A percentile compares a stretch with the other conserved stretches of the same genome.
Evolutionary conservation across 2,888 invertebrate genomes (phyloP).

Genomic region (Deilephila porcellus): DNA sequence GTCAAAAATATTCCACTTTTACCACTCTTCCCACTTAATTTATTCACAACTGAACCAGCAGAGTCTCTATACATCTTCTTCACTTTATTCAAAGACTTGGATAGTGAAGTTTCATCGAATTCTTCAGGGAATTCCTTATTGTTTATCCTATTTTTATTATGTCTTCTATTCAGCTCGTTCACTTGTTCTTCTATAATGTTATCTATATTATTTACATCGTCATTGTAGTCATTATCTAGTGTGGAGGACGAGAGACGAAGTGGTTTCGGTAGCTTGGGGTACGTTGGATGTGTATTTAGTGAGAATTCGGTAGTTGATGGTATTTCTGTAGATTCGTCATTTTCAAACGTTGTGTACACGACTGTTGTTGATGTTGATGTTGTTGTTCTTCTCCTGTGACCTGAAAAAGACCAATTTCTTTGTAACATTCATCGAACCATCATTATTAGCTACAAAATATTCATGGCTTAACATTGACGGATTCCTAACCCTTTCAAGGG

Average conservation of each 20-base stretch:
- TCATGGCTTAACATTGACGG: no score
- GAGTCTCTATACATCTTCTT: constrained; percentile 83
- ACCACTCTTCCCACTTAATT: constrained; percentile 69
- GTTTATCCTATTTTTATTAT: constrained; percentile 61
- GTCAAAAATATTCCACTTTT: constrained; percentile 83
- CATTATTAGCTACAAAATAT: neutral
- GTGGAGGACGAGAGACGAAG: constrained; percentile 63
- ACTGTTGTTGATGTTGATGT: constrained; percentile 70
- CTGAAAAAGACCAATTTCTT: constrained; percentile 50
- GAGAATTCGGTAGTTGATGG: constrained; percentile 60
- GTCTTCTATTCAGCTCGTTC: constrained; percentile 57
- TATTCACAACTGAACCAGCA: constrained; percentile 71
- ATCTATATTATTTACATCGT: constrained; percentile 73
- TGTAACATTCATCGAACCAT: neutral
- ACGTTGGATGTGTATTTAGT: constrained; percentile 54
- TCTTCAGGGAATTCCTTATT: constrained; percentile 68
- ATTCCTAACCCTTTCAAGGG: no score
- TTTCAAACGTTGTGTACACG: constrained; percentile 58
- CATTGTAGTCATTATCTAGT: constrained; percentile 66
- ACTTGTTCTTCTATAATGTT: constrained; percentile 66
- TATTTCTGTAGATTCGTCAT: constrained; percentile 60
- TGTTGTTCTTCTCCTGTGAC: constrained; percentile 79
- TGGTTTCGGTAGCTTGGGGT: constrained; percentile 73
- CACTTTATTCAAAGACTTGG: constrained; percentile 72
- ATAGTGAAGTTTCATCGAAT: constrained; percentile 65